A percentile compares a stretch with the other conserved stretches of the same genome.
Conservation (phyloP, 2,113 vertebrate species). For the Steatornis caripensis region DNA sequence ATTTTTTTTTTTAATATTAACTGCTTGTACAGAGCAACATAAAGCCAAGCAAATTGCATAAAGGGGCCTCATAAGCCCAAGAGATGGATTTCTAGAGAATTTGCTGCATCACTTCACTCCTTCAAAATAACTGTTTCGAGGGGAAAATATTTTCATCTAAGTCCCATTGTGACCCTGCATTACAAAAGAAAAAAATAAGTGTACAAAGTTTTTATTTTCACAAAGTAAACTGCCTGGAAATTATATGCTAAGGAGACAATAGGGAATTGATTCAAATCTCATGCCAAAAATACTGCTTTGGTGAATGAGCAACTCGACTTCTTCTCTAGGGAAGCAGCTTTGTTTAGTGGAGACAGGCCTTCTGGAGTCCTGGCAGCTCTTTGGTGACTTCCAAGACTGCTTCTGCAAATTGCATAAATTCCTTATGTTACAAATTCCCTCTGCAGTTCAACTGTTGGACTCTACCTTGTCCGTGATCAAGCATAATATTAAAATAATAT, state of each 20-base stretch:
- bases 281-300: background rate
- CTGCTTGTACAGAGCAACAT: background rate
- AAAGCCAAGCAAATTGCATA: background rate
- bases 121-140: background rate
- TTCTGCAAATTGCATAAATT: background rate
- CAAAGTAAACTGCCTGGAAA: background rate
- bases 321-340: background rate
- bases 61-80: background rate
- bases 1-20: background rate
- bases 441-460: background rate
- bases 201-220: background rate
- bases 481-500: too few relatives aligned
- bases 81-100: background rate
- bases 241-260: rapidly evolving
- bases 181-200: background rate
- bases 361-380: background rate
- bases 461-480: background rate
- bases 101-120: background rate
- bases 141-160: background rate
- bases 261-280: background rate
- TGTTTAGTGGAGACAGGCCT: background rate
- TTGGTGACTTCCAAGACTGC: background rate
- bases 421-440: background rate
- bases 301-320: background rate
- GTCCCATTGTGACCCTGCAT: background rate